Evolutionary conservation across 2,113 vertebrate genomes (phyloP).

Genomic region (Lophochroa leadbeateri): DNA sequence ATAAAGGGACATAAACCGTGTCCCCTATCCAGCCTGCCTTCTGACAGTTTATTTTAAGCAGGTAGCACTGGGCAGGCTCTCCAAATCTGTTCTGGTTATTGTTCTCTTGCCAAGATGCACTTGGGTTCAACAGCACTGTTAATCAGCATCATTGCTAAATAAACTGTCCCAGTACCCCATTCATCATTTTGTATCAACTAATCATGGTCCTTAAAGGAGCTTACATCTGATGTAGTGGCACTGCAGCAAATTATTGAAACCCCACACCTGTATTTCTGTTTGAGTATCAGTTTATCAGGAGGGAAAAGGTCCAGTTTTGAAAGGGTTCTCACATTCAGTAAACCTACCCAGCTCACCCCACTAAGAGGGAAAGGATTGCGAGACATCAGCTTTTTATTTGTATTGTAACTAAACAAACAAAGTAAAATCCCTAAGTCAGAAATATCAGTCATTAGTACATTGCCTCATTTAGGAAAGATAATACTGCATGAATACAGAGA

Average conservation of each 20-base stretch:
- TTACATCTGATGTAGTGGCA: not conserved
- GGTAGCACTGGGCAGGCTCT: not conserved
- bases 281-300: not conserved
- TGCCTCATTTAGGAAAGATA: not conserved
- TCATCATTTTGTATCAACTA: not conserved
- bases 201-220: constrained; percentile 1
- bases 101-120: not conserved
- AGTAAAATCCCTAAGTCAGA: not conserved
- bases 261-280: not conserved
- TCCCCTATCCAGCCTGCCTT: not conserved
- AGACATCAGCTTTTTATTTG: not conserved
- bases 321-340: not conserved
- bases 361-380: not conserved
- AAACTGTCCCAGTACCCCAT: not conserved
- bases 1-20: not conserved
- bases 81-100: not conserved
- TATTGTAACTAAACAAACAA: not conserved
- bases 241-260: not conserved
- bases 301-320: not conserved
- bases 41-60: not conserved
- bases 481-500: not conserved
- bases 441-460: not conserved
- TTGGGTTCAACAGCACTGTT: not conserved
- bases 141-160: constrained; percentile 10
- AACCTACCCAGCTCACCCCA: not conserved